phyloP scores from a whole-genome alignment of 2,113 vertebrate genomes.

The Tetrao urogallus region DNA sequence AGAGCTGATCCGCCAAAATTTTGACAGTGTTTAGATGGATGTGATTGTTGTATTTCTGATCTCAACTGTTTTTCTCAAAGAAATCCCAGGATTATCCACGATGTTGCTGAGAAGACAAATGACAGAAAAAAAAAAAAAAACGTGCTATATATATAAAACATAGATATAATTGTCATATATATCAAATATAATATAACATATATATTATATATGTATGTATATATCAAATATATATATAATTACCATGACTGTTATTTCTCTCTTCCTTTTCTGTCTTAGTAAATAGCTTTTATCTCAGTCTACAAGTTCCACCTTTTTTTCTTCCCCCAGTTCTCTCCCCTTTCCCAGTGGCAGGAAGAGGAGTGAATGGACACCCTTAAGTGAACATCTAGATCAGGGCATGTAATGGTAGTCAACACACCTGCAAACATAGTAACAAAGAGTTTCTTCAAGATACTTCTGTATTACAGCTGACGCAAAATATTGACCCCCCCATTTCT shows the following conservation, averaged over 20 bases:
- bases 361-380: background rate
- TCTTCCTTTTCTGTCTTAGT: no score
- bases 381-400: background rate
- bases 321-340: no score
- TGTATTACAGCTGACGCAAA: background rate
- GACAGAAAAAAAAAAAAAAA: background rate
- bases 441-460: background rate
- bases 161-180: no score
- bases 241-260: no score
- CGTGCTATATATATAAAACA: no score
- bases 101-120: background rate
- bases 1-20: background rate
- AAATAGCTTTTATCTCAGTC: no score
- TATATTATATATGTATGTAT: no score
- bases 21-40: background rate
- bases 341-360: no score
- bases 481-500: background rate
- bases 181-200: no score
- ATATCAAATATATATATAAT: no score
- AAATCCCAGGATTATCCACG: background rate
- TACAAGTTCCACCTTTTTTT: no score
- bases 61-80: background rate
- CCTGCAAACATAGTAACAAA: background rate
- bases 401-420: background rate
- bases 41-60: background rate